A percentile compares a stretch with the other conserved stretches of the same genome.
Conservation (phyloP, 2,113 vertebrate species). For the Otis tarda region DNA sequence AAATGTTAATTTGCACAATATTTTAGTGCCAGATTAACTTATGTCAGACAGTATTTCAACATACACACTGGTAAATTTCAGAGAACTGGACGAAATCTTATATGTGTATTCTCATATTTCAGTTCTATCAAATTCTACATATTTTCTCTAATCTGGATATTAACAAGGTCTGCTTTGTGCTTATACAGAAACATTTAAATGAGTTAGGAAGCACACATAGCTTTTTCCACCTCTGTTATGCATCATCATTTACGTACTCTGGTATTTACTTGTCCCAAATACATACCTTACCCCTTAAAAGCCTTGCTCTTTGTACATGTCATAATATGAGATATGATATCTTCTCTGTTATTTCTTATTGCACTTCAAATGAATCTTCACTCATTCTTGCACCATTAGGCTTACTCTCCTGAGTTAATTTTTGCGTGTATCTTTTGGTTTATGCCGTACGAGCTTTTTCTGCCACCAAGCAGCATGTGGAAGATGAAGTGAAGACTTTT, state of each 20-base stretch:
- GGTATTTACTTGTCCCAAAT: background rate
- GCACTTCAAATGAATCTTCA: background rate
- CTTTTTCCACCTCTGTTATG: background rate
- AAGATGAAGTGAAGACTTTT: background rate
- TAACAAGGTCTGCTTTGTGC: background rate
- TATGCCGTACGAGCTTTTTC: background rate
- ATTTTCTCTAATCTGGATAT: background rate
- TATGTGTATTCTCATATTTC: background rate
- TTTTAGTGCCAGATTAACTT: slow-evolving; percentile 6
- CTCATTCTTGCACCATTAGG: background rate
- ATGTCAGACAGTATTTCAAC: background rate
- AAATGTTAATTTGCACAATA: background rate
- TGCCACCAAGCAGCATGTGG: background rate
- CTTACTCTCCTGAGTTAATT: background rate
- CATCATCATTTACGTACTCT: background rate
- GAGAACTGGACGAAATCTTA: background rate
- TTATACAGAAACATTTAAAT: background rate
- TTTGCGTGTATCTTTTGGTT: background rate
- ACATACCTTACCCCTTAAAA: background rate
- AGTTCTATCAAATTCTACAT: background rate
- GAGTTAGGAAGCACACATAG: background rate
- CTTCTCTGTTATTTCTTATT: background rate
- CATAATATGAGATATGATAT: background rate
- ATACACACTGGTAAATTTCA: background rate
- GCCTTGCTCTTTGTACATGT: background rate